These are phyloP conservation scores for Echinometra lucunter DNA, from an alignment of 53 echinoderm and acorn worm species.

Conservation along the genomic window DNA sequence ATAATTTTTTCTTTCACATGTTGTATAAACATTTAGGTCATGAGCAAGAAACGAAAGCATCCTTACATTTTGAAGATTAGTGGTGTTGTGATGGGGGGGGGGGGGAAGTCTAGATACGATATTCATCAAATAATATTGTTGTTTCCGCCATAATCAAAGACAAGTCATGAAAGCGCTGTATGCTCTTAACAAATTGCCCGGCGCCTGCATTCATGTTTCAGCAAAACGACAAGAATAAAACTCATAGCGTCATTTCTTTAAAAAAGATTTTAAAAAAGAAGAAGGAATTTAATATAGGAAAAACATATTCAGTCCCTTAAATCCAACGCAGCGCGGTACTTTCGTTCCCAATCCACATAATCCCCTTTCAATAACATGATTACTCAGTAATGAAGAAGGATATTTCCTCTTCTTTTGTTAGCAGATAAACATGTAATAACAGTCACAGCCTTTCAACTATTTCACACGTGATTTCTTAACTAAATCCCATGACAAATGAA, in stretches of 20 bases:
- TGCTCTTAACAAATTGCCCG: slow-evolving; percentile 8
- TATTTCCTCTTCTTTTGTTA: slow-evolving; percentile 43
- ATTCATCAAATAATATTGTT: not conserved
- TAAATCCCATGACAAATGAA: slow-evolving; percentile 36
- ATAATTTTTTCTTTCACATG: not conserved
- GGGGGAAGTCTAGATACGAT: not conserved
- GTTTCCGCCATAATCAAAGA: not conserved
- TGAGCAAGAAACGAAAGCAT: not conserved
- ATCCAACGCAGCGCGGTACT: not conserved
- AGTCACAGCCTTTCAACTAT: not conserved
- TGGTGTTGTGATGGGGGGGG: not conserved
- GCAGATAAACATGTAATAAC: slow-evolving; percentile 6
- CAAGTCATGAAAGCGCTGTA: not conserved
- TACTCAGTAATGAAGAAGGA: slow-evolving; percentile 52
- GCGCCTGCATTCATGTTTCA: slow-evolving; percentile 28
- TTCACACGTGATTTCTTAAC: slow-evolving; percentile 32
- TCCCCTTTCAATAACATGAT: slow-evolving; percentile 26
- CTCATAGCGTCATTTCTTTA: not conserved
- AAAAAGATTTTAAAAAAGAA: not conserved
- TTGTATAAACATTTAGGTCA: not conserved
- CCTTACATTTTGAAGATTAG: no score
- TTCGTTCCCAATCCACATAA: not conserved
- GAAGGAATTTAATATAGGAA: not conserved
- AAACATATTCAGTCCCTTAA: not conserved
- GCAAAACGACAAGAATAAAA: not conserved